phyloP scores from a whole-genome alignment of 1,140 invertebrate genomes.

The Bombus balteatus region DNA sequence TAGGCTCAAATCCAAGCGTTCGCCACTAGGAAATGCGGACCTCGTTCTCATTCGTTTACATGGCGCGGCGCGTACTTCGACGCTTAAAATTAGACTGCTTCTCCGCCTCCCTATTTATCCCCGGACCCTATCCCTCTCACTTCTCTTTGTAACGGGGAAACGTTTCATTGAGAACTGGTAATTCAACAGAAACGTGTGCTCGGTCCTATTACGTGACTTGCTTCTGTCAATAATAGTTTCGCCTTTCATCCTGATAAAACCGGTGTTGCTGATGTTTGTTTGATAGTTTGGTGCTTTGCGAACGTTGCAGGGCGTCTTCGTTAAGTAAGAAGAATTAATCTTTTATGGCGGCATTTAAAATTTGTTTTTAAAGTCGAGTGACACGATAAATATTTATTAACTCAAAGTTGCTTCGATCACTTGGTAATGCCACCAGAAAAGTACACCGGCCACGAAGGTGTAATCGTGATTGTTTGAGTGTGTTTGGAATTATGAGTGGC shows the following conservation, averaged over 20 bases:
- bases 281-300: background rate
- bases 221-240: slow-evolving; percentile 7
- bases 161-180: slow-evolving; percentile 13
- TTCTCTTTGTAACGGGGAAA: background rate
- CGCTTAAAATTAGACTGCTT: slow-evolving; percentile 14
- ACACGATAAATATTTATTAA: too few species aligned
- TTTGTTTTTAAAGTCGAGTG: too few species aligned
- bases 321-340: background rate
- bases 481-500: too few species aligned
- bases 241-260: background rate
- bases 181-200: background rate
- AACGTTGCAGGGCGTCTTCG: background rate
- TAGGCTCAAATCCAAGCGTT: slow-evolving; percentile 64
- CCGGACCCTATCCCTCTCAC: background rate
- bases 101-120: background rate
- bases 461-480: too few species aligned
- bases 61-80: background rate
- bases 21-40: slow-evolving; percentile 18
- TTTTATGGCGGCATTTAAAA: too few species aligned
- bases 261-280: background rate
- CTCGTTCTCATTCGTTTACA: slow-evolving; percentile 26
- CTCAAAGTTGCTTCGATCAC: too few species aligned
- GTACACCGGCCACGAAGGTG: too few species aligned
- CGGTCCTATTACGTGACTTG: background rate
- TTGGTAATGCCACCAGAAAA: too few species aligned